Conservation (phyloP, 2,888 invertebrate genomes). For the Lycocerus yunnanus region DNA sequence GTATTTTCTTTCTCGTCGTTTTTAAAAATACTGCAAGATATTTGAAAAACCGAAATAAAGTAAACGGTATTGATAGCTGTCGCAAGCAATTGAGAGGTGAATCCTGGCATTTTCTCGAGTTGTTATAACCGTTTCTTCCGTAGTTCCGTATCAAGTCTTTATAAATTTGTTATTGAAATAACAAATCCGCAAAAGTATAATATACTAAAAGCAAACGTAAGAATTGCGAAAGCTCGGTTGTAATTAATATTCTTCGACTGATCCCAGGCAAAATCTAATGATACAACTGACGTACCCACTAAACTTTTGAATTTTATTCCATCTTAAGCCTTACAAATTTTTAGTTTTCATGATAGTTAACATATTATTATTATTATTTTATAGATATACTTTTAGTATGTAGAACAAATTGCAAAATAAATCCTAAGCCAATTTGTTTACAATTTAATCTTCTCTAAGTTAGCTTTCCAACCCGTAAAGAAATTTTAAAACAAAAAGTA, state of each 20-base stretch:
- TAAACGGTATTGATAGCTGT: constrained; percentile 1
- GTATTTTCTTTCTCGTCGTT: not conserved
- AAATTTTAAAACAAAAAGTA: not conserved
- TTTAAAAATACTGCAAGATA: not conserved
- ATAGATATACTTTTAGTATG: too few species aligned
- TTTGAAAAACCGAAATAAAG: not conserved
- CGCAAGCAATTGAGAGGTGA: constrained; percentile 2
- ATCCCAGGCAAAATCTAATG: too few species aligned
- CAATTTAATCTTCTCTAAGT: not conserved
- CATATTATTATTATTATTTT: too few species aligned
- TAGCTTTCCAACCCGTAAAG: not conserved
- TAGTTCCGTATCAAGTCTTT: not conserved
- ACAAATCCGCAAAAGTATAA: not conserved
- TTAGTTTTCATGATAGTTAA: too few species aligned
- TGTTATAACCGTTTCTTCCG: not conserved
- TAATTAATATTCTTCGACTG: too few species aligned
- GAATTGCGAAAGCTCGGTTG: too few species aligned
- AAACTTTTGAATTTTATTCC: too few species aligned
- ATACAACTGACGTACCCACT: too few species aligned
- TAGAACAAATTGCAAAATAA: too few species aligned
- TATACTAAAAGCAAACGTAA: not conserved
- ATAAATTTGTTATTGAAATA: not conserved
- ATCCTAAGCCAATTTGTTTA: not conserved
- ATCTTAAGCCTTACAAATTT: too few species aligned
- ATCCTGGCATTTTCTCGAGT: not conserved